These are phyloP conservation scores for Exocentrus adspersus DNA, from an alignment of 2,888 invertebrate species.

Conservation along the genomic window DNA sequence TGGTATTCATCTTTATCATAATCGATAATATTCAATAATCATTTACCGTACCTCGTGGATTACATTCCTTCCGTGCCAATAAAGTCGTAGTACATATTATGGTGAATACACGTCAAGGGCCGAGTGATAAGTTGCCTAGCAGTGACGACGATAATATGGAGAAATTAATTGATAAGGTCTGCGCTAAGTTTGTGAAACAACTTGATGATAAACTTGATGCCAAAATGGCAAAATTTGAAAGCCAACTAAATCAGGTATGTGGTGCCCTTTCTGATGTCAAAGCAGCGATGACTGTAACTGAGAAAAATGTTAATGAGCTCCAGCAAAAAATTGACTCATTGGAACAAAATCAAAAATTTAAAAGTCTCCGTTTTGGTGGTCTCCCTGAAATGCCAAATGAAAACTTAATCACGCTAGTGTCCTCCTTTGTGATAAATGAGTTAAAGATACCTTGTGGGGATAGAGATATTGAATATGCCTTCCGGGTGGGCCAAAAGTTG, in stretches of 20 bases:
- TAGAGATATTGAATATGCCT: not conserved
- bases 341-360: not conserved
- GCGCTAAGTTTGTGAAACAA: not conserved
- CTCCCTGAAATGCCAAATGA: not conserved
- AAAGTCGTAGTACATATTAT: no score
- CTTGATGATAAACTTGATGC: not conserved
- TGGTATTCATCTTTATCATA: no score
- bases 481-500: not conserved
- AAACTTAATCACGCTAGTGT: not conserved
- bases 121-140: not conserved
- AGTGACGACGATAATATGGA: not conserved
- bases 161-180: not conserved
- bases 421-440: not conserved
- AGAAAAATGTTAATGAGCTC: not conserved
- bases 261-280: not conserved
- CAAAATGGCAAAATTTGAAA: no score
- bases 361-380: not conserved
- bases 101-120: not conserved
- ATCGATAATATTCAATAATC: no score
- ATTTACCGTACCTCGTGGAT: no score
- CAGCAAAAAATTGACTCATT: not conserved
- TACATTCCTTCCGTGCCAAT: no score
- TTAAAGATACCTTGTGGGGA: not conserved
- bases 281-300: not conserved
- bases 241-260: not conserved